phyloP scores from a whole-genome alignment of 2,113 vertebrate species.

The Platichthys flesus region DNA sequence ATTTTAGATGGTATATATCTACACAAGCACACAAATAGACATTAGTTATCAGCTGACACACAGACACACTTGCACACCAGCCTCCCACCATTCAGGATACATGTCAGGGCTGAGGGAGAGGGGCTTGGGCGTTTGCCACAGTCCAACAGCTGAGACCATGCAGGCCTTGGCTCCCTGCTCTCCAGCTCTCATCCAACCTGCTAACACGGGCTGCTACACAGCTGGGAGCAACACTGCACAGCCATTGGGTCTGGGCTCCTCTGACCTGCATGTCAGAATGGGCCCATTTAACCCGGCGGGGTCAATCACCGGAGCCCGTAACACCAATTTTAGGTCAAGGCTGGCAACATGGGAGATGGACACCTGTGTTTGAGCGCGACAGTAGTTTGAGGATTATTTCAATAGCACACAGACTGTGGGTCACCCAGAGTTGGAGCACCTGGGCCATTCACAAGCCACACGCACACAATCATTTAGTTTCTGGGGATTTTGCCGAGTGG shows the following conservation, averaged over 20 bases:
- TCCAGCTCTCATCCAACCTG: conserved; percentile 50
- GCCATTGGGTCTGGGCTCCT: conserved; percentile 4
- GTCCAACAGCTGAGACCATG: conserved; percentile 54
- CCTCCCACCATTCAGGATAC: conserved; percentile 50
- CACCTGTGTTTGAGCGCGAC: conserved; percentile 54
- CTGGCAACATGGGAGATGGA: conserved; percentile 24
- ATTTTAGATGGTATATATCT: not conserved
- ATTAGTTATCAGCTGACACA: conserved; percentile 24
- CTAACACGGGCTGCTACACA: conserved; percentile 31
- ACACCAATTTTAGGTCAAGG: conserved; percentile 27
- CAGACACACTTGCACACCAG: conserved; percentile 11
- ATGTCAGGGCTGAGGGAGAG: conserved; percentile 60
- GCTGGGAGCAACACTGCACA: conserved; percentile 34
- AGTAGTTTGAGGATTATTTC: conserved; percentile 25
- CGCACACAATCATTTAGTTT: not conserved
- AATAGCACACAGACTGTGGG: conserved; percentile 11
- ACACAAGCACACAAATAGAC: conserved; percentile 23
- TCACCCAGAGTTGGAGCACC: conserved; percentile 37
- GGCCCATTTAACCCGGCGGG: conserved; percentile 20
- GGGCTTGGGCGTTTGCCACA: conserved; percentile 45
- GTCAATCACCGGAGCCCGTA: conserved; percentile 20
- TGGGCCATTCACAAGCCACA: conserved; percentile 25
- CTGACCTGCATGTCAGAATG: conserved; percentile 43
- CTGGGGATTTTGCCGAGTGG: conserved; percentile 56
- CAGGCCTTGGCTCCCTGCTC: conserved; percentile 49